Conservation (phyloP, 2,797 vertebrate genomes). For the Halcyon leucocephala region DNA sequence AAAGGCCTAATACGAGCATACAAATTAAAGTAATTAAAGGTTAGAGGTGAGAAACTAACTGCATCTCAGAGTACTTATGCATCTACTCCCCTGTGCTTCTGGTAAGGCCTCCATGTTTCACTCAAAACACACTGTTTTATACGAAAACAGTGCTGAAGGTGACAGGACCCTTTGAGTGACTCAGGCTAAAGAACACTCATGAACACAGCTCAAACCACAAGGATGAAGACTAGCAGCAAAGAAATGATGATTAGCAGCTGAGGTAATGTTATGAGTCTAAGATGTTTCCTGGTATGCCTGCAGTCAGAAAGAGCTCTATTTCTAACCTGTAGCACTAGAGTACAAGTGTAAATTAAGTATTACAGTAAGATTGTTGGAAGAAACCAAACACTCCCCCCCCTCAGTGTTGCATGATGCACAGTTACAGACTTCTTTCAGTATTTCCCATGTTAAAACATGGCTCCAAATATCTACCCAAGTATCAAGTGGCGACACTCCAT, state of each 20-base stretch:
- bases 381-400: not conserved
- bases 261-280: not conserved
- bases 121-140: not conserved
- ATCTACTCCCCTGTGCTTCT: not conserved
- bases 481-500: not conserved
- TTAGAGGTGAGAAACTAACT: not conserved
- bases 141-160: not conserved
- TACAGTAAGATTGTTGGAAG: not conserved
- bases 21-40: not conserved
- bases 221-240: not conserved
- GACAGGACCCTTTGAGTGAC: not conserved
- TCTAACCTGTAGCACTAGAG: not conserved
- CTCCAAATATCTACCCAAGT: not conserved
- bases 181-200: fast-evolving
- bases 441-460: not conserved
- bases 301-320: not conserved
- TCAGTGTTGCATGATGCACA: not conserved
- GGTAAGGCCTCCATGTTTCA: not conserved
- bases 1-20: not conserved
- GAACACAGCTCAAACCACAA: not conserved
- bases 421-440: not conserved
- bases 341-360: not conserved
- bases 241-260: not conserved
- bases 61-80: not conserved
- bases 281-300: not conserved